phyloP scores from a whole-genome alignment of 37 sponge, comb jelly and placozoan species.

The Hexactinellida sp. region DNA sequence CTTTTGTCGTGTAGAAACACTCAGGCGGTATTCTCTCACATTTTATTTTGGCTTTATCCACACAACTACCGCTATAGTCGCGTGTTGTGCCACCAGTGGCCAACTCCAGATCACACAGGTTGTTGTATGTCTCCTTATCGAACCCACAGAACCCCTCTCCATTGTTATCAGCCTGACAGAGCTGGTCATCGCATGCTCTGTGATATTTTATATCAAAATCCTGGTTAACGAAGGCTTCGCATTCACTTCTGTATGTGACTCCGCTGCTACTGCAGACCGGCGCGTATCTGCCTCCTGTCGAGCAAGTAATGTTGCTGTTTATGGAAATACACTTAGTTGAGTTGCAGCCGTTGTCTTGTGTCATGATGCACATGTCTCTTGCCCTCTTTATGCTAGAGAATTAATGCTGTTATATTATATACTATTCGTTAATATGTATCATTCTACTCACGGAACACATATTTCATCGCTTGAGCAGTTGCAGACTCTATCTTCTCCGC shows the following conservation, averaged over 20 bases:
- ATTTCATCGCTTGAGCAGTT: background rate
- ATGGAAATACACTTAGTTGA: background rate
- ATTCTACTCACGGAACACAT: background rate
- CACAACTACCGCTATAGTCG: background rate
- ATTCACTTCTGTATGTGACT: background rate
- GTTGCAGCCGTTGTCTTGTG: background rate
- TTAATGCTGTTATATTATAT: background rate
- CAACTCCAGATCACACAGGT: background rate
- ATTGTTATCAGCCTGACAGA: background rate
- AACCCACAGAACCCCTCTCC: constrained; percentile 8
- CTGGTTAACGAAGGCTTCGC: background rate
- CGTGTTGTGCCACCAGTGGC: background rate
- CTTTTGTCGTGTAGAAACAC: background rate
- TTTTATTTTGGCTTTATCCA: background rate
- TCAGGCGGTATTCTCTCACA: background rate
- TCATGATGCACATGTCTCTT: background rate
- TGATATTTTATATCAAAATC: background rate
- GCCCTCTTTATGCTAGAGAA: background rate
- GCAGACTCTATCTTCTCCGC: background rate
- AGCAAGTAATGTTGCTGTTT: background rate
- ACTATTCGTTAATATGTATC: background rate
- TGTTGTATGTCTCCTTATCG: background rate
- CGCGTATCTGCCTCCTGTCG: background rate
- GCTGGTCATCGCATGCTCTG: background rate
- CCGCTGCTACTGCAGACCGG: constrained; percentile 10